These are phyloP conservation scores for Perizoma flavofasciatum DNA, from an alignment of 2,888 invertebrate genomes.

Conservation along the genomic window DNA sequence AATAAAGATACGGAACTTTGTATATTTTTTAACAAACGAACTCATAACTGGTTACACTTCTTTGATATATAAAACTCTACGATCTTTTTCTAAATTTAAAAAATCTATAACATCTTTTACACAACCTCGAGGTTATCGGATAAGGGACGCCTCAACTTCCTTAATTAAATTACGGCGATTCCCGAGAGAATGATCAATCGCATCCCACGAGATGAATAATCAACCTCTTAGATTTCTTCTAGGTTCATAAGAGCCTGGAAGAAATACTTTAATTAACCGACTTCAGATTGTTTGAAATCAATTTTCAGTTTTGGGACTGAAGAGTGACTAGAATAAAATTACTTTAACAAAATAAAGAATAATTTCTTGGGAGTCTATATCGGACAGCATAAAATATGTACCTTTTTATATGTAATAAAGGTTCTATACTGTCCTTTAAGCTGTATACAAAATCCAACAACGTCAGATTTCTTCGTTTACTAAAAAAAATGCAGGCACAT, in stretches of 20 bases:
- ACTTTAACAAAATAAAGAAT: not conserved
- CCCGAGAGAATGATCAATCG: slow-evolving; percentile 61
- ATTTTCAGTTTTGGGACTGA: slow-evolving; percentile 37
- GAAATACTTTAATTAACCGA: slow-evolving; percentile 67
- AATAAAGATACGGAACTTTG: no score
- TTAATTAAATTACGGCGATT: slow-evolving; percentile 55
- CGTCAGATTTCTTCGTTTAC: no score
- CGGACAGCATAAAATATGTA: no score
- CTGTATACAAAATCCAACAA: no score
- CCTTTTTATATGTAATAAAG: no score
- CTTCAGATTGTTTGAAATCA: slow-evolving; percentile 46
- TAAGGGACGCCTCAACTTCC: slow-evolving; percentile 35
- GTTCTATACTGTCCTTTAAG: no score
- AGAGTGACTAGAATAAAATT: slow-evolving; percentile 20
- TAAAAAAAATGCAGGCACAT: no score
- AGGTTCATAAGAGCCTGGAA: slow-evolving; percentile 46
- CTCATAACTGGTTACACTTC: no score
- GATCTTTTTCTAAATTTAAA: not conserved
- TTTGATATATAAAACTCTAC: no score
- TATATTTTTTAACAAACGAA: no score
- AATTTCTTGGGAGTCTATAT: no score
- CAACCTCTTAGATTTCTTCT: no score
- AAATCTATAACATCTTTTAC: slow-evolving; percentile 6
- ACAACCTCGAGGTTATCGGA: slow-evolving; percentile 24
- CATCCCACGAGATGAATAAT: slow-evolving; percentile 54